Base-by-base conservation (phyloP, 2,113 vertebrate species). In the Hipposideros armiger region DNA sequence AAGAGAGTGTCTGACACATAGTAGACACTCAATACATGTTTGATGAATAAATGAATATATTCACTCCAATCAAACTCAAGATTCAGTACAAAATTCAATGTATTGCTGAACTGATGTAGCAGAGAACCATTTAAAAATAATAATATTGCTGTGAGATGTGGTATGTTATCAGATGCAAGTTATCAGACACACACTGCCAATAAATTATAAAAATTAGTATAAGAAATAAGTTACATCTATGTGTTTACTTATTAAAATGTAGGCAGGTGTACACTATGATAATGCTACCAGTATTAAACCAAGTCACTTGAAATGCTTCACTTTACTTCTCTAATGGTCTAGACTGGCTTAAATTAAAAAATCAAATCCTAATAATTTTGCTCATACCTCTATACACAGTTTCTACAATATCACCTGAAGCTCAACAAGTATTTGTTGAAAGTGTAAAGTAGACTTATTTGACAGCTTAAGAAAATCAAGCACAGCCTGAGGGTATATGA, bases 391-490 rank as follows among this genome's bases (percentile, higher is more conserved):
- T 78, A 45, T 47, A 52, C 11, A 52, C 11, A 54, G 15, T 91
- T 91, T n/a, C 60, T 81, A 90, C 83, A 74, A 22, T 90, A 84
- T 66, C 54, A 92, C 56, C 58, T 64, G 50, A 84, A 58, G 54
- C 52, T 81, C 64, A 93, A 6, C 32, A 90, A 91, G n/a, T 88
- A 92, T 91, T 91, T 93, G 83, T 70, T 73, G 42, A 91, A 89
- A 87, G n/a, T 73, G 67, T 95, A 86, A 95, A 92, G 69, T 40
- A 82, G 36, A 17, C 9, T 74, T 36, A 56, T 70, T 77, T 91
- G 72, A 82, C 64, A 93, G 52, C 30, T 95, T 83, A 93, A n/a
- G 64, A 42, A 82, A 91, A 91, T 72, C 11, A 64, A 77, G 11
- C 58, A 74, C 28, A 82, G 30, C 87, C 14, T 64, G 42, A 87